A percentile compares a stretch with the other conserved stretches of the same genome.
Conservation (phyloP, 1,140 invertebrate species). For the Bombus fervidus region DNA sequence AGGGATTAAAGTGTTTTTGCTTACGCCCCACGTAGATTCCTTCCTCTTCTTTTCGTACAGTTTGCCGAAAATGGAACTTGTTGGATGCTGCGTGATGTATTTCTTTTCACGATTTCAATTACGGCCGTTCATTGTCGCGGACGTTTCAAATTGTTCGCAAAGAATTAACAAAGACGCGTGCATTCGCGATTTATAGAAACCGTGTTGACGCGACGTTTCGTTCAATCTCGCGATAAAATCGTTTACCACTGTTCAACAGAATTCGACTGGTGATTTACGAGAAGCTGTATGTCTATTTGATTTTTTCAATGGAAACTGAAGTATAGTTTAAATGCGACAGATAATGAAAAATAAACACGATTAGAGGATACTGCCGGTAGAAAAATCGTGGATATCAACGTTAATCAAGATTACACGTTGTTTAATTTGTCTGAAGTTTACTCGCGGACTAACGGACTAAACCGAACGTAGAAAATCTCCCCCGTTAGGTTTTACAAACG, state of each 20-base stretch:
- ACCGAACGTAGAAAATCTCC: not conserved
- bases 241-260: not conserved
- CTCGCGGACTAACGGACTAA: not conserved
- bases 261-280: not conserved
- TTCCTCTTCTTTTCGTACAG: not conserved
- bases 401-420: not conserved
- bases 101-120: conserved; percentile 25
- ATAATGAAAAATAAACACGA: not conserved
- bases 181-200: not conserved
- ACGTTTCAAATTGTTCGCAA: not conserved
- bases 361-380: not conserved
- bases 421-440: not conserved
- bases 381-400: not conserved
- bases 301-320: not conserved
- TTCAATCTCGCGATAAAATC: not conserved
- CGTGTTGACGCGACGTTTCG: not conserved
- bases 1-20: conserved; percentile 26
- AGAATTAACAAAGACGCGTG: not conserved
- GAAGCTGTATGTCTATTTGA: not conserved
- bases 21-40: not conserved
- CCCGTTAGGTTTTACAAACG: not conserved
- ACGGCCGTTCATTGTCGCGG: not conserved
- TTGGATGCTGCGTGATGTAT: not conserved
- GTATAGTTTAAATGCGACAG: not conserved
- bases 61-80: not conserved